Evolutionary conservation across 2,113 vertebrate species (phyloP).

Genomic region (Podarcis cretensis): DNA sequence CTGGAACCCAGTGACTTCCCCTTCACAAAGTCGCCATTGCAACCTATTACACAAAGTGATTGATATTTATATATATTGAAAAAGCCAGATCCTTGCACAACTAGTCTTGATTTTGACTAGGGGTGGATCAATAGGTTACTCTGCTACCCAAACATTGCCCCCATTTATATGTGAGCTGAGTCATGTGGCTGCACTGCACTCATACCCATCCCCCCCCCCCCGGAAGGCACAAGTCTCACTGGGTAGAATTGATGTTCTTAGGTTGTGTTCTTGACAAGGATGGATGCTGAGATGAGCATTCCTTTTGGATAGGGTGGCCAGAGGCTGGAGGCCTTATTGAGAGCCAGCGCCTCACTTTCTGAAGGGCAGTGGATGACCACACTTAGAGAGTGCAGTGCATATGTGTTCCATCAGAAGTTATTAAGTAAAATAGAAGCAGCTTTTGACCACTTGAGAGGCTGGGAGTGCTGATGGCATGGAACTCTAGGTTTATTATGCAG

Average conservation of each 20-base stretch:
- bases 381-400: neutral
- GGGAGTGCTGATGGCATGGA: neutral
- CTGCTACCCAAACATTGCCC: neutral
- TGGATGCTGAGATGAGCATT: neutral
- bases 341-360: too few relatives aligned
- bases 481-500: neutral
- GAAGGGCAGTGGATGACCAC: neutral
- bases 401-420: neutral
- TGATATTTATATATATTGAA: neutral
- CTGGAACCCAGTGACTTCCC: neutral
- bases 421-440: neutral
- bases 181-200: neutral
- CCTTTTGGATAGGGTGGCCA: neutral
- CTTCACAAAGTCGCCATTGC: neutral
- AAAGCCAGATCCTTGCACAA: neutral
- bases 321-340: neutral
- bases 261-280: neutral
- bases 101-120: neutral
- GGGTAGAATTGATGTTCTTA: neutral
- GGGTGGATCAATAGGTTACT: neutral
- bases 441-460: neutral
- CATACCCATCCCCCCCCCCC: too few relatives aligned
- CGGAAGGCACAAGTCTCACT: neutral
- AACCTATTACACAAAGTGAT: neutral
- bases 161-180: neutral